A percentile compares a stretch with the other conserved stretches of the same genome.
Conservation (phyloP, 2,797 vertebrate species). For the Pangasius sanitwongsei region DNA sequence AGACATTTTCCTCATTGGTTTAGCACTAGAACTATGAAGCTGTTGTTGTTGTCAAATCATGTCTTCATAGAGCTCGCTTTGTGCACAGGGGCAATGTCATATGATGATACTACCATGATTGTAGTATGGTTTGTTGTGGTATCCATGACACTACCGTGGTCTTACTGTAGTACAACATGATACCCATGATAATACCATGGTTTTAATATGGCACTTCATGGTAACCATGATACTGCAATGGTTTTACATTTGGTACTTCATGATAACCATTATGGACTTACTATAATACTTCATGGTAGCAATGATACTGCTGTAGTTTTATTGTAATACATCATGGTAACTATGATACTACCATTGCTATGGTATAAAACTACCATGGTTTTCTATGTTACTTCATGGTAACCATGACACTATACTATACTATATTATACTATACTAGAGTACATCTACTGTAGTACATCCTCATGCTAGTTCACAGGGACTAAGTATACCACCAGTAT, state of each 20-base stretch:
- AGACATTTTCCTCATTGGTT: neutral
- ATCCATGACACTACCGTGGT: neutral
- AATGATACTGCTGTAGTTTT: neutral
- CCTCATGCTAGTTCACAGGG: neutral
- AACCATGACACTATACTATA: neutral
- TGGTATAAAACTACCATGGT: neutral
- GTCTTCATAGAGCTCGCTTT: neutral
- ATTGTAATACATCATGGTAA: neutral
- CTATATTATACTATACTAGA: neutral
- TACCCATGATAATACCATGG: neutral
- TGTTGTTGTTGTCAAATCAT: neutral
- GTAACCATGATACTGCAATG: neutral
- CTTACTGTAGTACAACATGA: neutral
- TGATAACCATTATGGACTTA: neutral
- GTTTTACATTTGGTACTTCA: too few species aligned
- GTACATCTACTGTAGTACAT: neutral
- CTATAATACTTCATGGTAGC: neutral
- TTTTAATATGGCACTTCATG: neutral
- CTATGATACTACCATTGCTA: too few species aligned
- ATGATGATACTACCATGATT: neutral
- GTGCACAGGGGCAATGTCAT: neutral
- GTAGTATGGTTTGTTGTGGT: neutral
- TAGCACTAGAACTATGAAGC: neutral
- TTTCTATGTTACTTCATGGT: neutral
- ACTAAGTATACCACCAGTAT: neutral